Conservation (phyloP, 2,888 invertebrate genomes). For the Poecilus cupreus region DNA sequence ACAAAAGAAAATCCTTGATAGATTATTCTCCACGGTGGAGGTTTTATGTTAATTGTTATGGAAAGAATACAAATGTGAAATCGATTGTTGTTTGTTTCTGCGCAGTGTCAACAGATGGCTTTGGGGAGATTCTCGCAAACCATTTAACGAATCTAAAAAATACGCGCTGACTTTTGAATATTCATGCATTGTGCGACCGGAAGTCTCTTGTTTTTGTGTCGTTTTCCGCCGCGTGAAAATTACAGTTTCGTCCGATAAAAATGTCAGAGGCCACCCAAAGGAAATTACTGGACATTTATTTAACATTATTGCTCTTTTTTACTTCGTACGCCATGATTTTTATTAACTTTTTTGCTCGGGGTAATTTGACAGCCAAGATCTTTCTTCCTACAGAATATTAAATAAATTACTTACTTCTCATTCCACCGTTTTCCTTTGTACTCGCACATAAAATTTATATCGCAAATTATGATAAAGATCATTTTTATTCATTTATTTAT, state of each 20-base stretch:
- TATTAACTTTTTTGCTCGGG: slow-evolving; percentile 1
- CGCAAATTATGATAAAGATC: too few species aligned
- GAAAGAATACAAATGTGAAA: neutral
- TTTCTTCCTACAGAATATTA: neutral
- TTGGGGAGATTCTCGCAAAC: neutral
- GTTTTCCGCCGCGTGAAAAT: slow-evolving; percentile 42
- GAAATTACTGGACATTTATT: slow-evolving; percentile 55
- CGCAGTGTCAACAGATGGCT: slow-evolving; percentile 29
- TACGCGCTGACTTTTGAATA: slow-evolving; percentile 39
- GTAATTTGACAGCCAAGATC: slow-evolving; percentile 25
- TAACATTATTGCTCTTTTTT: slow-evolving; percentile 48
- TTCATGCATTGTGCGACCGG: slow-evolving; percentile 25
- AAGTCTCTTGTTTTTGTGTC: slow-evolving; percentile 39
- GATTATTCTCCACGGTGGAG: neutral
- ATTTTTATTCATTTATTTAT: too few species aligned
- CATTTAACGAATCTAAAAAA: slow-evolving; percentile 31
- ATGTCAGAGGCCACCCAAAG: slow-evolving; percentile 38
- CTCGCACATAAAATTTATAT: neutral
- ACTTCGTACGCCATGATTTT: slow-evolving; percentile 7
- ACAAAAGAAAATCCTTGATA: neutral
- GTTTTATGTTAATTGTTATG: slow-evolving; percentile 1
- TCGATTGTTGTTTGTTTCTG: neutral
- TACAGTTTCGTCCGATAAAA: slow-evolving; percentile 53
- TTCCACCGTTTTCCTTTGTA: neutral
- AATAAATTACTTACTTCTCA: neutral